Evolutionary conservation across 2,113 vertebrate genomes (phyloP).

Genomic region (Melanocharis versteri): DNA sequence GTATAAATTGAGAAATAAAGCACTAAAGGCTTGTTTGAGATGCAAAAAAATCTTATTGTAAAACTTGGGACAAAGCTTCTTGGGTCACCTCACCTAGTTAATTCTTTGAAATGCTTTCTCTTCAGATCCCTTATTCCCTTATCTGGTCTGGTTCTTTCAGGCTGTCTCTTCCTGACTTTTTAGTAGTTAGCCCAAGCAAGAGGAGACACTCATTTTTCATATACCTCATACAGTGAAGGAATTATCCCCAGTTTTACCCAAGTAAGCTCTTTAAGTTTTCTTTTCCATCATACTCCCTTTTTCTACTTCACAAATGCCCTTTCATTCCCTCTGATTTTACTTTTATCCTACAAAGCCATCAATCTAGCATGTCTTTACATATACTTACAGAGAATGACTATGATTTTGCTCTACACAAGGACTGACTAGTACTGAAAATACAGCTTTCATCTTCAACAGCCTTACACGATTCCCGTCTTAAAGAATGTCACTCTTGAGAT

Average conservation of each 20-base stretch:
- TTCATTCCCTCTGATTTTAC: background rate
- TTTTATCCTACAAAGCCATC: constrained; percentile 19
- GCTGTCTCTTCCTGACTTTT: background rate
- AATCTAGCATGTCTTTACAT: background rate
- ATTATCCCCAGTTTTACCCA: background rate
- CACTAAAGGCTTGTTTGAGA: background rate
- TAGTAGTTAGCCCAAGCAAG: background rate
- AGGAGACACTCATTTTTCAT: background rate
- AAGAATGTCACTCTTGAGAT: background rate
- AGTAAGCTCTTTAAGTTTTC: background rate
- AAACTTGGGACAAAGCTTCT: background rate
- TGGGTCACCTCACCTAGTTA: background rate
- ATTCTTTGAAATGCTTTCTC: background rate
- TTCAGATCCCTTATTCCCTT: background rate
- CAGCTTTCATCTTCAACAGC: background rate
- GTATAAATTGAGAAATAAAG: background rate
- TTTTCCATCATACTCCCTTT: background rate
- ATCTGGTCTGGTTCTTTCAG: background rate
- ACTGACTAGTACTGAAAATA: background rate
- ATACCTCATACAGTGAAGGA: background rate
- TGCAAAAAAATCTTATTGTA: background rate
- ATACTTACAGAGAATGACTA: background rate
- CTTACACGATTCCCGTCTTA: background rate
- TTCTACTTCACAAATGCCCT: background rate
- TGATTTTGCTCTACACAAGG: background rate